Percentiles rank a stretch among this genome's conserved stretches.
Evolutionary conservation across 2,797 vertebrate genomes (phyloP).

Genomic region (Cyclopterus lumpus): DNA sequence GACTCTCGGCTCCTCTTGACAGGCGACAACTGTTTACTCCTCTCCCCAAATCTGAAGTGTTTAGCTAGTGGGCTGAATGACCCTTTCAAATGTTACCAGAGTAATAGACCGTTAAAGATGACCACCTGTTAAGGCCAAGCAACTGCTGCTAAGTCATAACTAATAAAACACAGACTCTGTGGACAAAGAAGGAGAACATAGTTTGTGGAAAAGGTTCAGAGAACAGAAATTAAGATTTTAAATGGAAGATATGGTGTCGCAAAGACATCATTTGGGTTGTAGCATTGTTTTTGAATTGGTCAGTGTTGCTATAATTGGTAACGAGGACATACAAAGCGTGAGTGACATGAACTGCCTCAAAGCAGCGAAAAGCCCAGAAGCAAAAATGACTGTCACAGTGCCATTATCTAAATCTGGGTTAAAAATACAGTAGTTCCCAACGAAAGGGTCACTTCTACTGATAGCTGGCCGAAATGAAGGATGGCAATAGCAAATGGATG

Average conservation of each 20-base stretch:
- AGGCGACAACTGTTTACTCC: slow-evolving; percentile 85
- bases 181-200: slow-evolving; percentile 68
- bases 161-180: slow-evolving; percentile 68
- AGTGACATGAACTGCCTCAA: slow-evolving; percentile 68
- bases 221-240: slow-evolving; percentile 36
- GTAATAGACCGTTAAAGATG: slow-evolving; percentile 83
- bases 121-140: slow-evolving; percentile 93
- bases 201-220: slow-evolving; percentile 40
- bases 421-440: slow-evolving; percentile 61
- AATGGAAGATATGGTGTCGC: slow-evolving; percentile 11
- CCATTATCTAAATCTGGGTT: slow-evolving; percentile 67
- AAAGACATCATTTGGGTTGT: slow-evolving; percentile 21
- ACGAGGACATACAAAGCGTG: slow-evolving; percentile 53
- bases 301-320: slow-evolving; percentile 64
- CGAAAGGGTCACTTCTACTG: slow-evolving; percentile 58
- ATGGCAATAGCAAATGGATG: slow-evolving; percentile 7
- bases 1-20: slow-evolving; percentile 73
- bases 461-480: slow-evolving; percentile 32
- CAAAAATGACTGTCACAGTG: slow-evolving; percentile 54
- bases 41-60: slow-evolving; percentile 85
- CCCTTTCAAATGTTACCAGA: slow-evolving; percentile 88
- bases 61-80: slow-evolving; percentile 82
- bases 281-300: slow-evolving; percentile 50
- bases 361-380: slow-evolving; percentile 58
- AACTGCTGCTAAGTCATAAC: slow-evolving; percentile 90